Conservation (phyloP, 2,888 invertebrate genomes). For the Endotricha flammealis region DNA sequence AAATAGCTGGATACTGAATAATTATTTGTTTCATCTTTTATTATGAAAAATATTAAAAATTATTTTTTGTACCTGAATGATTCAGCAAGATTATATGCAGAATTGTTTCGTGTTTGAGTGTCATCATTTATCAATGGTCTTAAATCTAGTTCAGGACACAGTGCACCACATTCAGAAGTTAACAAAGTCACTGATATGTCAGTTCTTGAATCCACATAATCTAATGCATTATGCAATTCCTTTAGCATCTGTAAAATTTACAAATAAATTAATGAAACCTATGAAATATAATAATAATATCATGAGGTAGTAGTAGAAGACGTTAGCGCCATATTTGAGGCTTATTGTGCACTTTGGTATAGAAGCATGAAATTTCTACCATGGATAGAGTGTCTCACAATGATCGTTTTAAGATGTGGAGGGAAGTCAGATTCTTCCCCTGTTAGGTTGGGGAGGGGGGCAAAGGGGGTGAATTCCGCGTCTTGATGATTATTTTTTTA, state of each 20-base stretch:
- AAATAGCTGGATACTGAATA: too few relatives aligned
- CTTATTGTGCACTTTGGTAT: too few relatives aligned
- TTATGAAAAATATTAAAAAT: background rate
- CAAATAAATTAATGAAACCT: slow-evolving; percentile 4
- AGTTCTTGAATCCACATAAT: slow-evolving; percentile 47
- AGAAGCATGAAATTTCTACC: too few relatives aligned
- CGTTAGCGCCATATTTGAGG: too few relatives aligned
- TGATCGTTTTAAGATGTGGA: too few relatives aligned
- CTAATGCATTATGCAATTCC: slow-evolving; percentile 84
- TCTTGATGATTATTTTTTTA: too few relatives aligned
- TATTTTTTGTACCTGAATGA: slow-evolving; percentile 82
- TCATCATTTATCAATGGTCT: slow-evolving; percentile 80
- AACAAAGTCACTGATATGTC: slow-evolving; percentile 83
- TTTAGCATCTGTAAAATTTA: slow-evolving; percentile 81
- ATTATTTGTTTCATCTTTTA: background rate
- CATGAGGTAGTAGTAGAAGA: too few relatives aligned
- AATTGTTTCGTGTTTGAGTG: slow-evolving; percentile 78
- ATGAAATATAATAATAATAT: too few relatives aligned
- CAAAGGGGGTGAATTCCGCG: too few relatives aligned
- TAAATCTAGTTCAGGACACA: slow-evolving; percentile 91
- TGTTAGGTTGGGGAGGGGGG: too few relatives aligned
- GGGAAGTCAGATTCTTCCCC: too few relatives aligned
- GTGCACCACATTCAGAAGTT: slow-evolving; percentile 84
- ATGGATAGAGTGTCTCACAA: too few relatives aligned
- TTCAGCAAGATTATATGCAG: slow-evolving; percentile 83